Evolutionary conservation across 2,113 vertebrate genomes (phyloP).

Genomic region (Amblyornis subalaris): DNA sequence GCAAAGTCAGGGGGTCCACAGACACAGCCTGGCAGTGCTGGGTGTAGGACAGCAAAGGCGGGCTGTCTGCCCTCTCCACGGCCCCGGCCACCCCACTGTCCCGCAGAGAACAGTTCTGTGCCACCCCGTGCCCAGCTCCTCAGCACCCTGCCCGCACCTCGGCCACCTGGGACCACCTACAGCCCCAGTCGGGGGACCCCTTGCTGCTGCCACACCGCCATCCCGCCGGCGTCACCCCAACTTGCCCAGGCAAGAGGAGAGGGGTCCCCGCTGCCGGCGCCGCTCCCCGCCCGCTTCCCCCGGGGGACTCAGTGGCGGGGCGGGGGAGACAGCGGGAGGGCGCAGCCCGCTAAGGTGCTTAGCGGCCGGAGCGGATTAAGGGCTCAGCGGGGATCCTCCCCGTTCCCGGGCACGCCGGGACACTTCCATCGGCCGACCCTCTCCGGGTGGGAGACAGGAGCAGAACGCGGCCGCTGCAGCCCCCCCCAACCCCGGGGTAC

Average conservation of each 20-base stretch:
- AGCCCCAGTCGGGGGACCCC: not conserved
- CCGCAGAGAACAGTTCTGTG: rapidly evolving
- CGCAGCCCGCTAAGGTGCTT: slow-evolving; percentile 16
- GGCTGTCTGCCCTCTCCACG: not conserved
- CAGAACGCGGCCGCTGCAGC: not conserved
- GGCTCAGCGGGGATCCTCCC: not conserved
- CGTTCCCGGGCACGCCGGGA: not conserved
- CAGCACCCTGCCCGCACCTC: not conserved
- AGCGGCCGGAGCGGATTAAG: slow-evolving; percentile 13
- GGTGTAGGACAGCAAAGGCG: rapidly evolving
- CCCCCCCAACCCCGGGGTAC: not conserved
- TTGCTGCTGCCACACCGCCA: not conserved
- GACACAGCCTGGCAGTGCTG: not conserved
- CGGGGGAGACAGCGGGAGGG: not conserved
- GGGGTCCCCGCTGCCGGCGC: not conserved
- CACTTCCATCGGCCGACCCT: not conserved
- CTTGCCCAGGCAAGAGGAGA: not conserved
- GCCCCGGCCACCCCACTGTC: not conserved
- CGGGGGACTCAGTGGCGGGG: not conserved
- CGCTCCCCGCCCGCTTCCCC: not conserved
- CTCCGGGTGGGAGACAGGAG: not conserved
- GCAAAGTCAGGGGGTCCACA: not conserved
- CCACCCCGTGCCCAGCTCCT: not conserved
- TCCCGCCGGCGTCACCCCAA: not conserved
- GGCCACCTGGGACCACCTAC: not conserved